phyloP scores from a whole-genome alignment of 2,797 vertebrate species.

The Mus caroli region DNA sequence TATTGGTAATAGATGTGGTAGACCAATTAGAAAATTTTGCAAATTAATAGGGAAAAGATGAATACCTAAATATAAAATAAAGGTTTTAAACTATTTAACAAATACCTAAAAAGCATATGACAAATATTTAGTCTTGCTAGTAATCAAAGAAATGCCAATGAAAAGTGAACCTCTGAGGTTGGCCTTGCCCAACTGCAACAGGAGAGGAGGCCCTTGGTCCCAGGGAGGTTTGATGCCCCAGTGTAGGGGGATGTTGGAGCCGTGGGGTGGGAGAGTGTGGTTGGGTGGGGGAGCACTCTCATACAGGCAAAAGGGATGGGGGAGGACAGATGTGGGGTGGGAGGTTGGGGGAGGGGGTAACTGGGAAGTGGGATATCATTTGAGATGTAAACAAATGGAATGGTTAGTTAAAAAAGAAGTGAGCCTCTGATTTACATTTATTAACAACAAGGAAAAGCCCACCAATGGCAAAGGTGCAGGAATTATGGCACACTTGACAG shows the following conservation, averaged over 20 bases:
- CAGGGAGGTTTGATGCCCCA: too few species aligned
- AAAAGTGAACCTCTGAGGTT: not conserved
- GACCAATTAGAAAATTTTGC: slow-evolving; percentile 23
- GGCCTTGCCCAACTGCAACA: too few species aligned
- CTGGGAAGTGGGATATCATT: too few species aligned
- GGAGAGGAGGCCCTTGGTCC: too few species aligned
- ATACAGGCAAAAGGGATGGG: too few species aligned
- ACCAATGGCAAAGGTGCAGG: not conserved
- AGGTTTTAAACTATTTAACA: slow-evolving; percentile 53
- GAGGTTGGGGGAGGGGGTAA: too few species aligned
- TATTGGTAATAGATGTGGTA: slow-evolving; percentile 30
- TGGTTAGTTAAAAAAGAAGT: too few species aligned
- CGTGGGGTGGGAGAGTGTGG: too few species aligned
- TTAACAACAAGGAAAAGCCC: not conserved
- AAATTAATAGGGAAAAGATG: slow-evolving; percentile 54
- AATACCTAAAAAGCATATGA: not conserved
- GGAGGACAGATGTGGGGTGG: too few species aligned
- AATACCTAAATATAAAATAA: slow-evolving; percentile 7
- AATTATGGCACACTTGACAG: not conserved
- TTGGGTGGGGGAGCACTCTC: too few species aligned
- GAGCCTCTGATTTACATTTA: not conserved
- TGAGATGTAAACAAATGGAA: too few species aligned
- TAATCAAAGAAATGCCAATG: slow-evolving; percentile 47
- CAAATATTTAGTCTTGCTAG: slow-evolving; percentile 12
- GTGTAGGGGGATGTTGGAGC: too few species aligned